Evolutionary conservation across 2,888 invertebrate species (phyloP).

Genomic region (Archips crataeganus): DNA sequence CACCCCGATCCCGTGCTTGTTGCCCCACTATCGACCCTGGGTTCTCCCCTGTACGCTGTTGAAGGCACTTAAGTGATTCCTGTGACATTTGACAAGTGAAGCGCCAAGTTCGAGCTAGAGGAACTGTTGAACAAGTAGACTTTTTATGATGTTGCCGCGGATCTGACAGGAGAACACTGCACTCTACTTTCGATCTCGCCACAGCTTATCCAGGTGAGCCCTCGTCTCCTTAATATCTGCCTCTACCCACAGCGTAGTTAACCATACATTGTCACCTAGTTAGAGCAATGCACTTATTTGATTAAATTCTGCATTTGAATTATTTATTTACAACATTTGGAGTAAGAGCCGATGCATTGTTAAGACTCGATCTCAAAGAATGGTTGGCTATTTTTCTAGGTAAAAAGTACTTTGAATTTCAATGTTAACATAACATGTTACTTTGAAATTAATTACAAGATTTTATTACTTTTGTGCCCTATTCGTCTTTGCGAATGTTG

Average conservation of each 20-base stretch:
- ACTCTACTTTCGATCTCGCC: constrained; percentile 47
- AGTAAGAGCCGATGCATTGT: background rate
- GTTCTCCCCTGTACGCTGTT: constrained; percentile 57
- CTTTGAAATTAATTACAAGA: background rate
- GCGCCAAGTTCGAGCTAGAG: constrained; percentile 42
- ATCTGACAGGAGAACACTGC: constrained; percentile 57
- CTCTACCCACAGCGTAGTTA: too few relatives aligned
- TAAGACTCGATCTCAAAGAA: constrained; percentile 1
- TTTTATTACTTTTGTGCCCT: background rate
- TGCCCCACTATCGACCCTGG: constrained; percentile 45
- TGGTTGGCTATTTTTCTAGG: background rate
- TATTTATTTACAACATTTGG: background rate
- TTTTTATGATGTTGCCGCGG: constrained; percentile 63
- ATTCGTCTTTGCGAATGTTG: constrained; percentile 25
- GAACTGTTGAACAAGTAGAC: constrained; percentile 54
- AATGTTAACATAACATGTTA: background rate
- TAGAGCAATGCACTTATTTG: background rate
- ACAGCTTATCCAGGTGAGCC: constrained; percentile 54
- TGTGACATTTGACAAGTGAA: constrained; percentile 45
- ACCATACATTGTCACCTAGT: constrained; percentile 8
- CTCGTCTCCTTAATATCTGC: background rate
- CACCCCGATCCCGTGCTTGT: constrained; percentile 53
- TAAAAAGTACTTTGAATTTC: background rate
- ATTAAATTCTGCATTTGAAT: background rate
- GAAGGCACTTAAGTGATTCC: constrained; percentile 49